These are phyloP conservation scores for Stomatorhinus ivindoensis DNA, from an alignment of 2,113 vertebrate genomes.

Conservation along the genomic window DNA sequence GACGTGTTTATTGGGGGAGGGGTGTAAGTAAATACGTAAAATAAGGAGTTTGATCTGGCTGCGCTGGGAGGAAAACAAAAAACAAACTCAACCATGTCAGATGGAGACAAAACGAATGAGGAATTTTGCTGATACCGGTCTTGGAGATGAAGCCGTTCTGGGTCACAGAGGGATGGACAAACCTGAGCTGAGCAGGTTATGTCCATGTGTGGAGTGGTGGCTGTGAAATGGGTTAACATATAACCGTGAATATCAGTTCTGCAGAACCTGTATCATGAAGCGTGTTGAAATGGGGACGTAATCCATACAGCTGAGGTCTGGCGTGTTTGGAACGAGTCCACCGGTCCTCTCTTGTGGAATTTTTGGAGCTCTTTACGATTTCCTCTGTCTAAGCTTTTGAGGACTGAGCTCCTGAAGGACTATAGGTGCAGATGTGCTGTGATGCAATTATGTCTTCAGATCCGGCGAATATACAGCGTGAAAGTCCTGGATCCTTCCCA, in stretches of 20 bases:
- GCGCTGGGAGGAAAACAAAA: not conserved
- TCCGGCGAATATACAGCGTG: not conserved
- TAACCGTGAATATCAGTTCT: not conserved
- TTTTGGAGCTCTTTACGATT: not conserved
- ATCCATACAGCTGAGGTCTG: not conserved
- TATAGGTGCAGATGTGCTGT: not conserved
- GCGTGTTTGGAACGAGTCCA: not conserved
- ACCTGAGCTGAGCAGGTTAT: not conserved
- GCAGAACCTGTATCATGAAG: not conserved
- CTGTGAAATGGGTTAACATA: not conserved
- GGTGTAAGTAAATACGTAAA: not conserved
- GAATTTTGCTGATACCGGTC: not conserved
- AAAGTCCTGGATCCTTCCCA: not conserved
- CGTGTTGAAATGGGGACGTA: not conserved
- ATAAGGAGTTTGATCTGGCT: not conserved
- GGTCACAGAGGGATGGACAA: not conserved
- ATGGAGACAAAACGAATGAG: not conserved
- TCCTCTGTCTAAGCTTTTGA: not conserved
- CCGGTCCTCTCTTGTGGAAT: not conserved
- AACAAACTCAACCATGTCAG: not conserved
- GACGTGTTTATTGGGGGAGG: not conserved
- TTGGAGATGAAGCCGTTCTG: not conserved
- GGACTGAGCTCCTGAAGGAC: not conserved
- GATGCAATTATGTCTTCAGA: not conserved
- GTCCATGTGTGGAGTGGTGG: not conserved